A percentile compares a stretch with the other conserved stretches of the same genome.
Evolutionary conservation across 2,113 vertebrate species (phyloP).

Genomic region (Syngnathoides biaculeatus): DNA sequence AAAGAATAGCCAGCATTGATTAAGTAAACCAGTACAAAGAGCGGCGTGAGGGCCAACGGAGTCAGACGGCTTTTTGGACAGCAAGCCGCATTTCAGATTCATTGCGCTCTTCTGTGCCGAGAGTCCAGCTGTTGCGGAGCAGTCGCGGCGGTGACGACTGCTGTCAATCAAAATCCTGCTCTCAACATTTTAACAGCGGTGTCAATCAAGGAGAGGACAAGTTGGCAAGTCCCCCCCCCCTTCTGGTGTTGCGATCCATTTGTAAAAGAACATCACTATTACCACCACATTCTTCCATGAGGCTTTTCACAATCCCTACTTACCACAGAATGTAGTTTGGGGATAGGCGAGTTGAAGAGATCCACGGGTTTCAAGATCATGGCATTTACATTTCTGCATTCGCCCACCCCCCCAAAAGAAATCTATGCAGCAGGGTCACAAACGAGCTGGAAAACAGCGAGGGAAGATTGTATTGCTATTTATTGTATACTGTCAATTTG

Average conservation of each 20-base stretch:
- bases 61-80: slow-evolving; percentile 23
- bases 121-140: slow-evolving; percentile 34
- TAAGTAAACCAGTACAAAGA: slow-evolving; percentile 32
- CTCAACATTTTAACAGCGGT: slow-evolving; percentile 16
- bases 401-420: not conserved
- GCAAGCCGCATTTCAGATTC: slow-evolving; percentile 37
- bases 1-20: slow-evolving; percentile 20
- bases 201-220: slow-evolving; percentile 23
- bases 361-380: slow-evolving; percentile 32
- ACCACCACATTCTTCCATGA: not conserved
- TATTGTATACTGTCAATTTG: too few species aligned
- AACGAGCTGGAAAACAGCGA: too few species aligned
- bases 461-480: too few species aligned
- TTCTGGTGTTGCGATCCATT: slow-evolving; percentile 8
- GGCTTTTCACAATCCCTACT: not conserved
- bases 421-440: not conserved
- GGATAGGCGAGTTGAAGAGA: slow-evolving; percentile 4
- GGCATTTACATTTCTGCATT: slow-evolving; percentile 8
- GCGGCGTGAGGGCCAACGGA: slow-evolving; percentile 1
- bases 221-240: slow-evolving; percentile 3
- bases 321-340: slow-evolving; percentile 10
- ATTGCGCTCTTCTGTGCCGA: slow-evolving; percentile 32
- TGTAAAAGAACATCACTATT: not conserved
- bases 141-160: slow-evolving; percentile 9
- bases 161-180: slow-evolving; percentile 45